Conservation (phyloP, 2,113 vertebrate genomes). For the Mustela lutreola region DNA sequence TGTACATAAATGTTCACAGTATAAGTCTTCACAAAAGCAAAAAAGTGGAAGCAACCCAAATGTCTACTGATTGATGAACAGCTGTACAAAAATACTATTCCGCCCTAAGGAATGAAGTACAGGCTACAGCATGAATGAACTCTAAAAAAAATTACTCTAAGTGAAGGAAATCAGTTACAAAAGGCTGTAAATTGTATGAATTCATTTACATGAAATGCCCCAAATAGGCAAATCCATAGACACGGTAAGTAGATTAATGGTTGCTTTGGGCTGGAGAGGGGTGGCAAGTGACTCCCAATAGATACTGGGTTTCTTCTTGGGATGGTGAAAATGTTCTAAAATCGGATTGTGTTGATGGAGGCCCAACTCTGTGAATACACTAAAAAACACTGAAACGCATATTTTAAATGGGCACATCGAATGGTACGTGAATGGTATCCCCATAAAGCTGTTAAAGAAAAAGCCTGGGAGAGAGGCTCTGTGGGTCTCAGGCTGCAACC, state of each 20-base stretch:
- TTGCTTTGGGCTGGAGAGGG: neutral
- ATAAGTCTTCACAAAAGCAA: neutral
- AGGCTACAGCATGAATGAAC: neutral
- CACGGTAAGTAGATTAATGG: neutral
- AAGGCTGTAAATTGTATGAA: neutral
- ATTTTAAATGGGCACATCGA: slow-evolving; percentile 14
- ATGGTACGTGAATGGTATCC: neutral
- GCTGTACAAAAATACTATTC: slow-evolving; percentile 18
- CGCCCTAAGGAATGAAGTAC: neutral
- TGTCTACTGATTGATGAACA: neutral
- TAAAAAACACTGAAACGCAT: neutral
- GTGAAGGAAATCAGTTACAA: neutral
- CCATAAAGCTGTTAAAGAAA: neutral
- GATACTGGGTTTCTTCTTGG: neutral
- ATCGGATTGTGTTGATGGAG: neutral
- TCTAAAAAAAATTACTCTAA: neutral
- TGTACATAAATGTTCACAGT: neutral
- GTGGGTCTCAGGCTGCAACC: neutral
- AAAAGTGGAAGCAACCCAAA: neutral
- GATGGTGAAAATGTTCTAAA: slow-evolving; percentile 30
- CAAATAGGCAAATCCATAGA: neutral
- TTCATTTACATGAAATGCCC: neutral
- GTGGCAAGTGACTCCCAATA: neutral
- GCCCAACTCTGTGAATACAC: neutral
- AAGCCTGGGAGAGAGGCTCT: neutral